Conservation (phyloP, 2,113 vertebrate species). For the Edolisoma coerulescens region DNA sequence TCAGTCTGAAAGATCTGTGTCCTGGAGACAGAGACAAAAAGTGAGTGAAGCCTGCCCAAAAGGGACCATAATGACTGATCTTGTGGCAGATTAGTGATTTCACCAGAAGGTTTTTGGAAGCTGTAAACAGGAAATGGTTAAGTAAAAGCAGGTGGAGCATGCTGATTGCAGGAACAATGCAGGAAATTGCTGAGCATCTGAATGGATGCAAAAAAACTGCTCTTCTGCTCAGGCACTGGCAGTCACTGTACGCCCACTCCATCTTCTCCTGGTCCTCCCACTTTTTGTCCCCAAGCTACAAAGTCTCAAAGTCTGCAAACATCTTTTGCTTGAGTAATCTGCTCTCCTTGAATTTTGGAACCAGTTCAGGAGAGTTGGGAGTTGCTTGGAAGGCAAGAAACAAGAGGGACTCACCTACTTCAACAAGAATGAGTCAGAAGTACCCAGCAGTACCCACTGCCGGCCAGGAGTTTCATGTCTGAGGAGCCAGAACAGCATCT, state of each 20-base stretch:
- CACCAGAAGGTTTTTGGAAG: slow-evolving; percentile 55
- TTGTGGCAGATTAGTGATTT: slow-evolving; percentile 11
- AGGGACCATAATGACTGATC: background rate
- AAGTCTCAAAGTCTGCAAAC: background rate
- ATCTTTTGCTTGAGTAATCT: slow-evolving; percentile 1
- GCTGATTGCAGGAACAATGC: slow-evolving; percentile 51
- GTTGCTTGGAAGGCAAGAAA: background rate
- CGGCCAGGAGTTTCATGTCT: background rate
- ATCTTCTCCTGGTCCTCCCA: background rate
- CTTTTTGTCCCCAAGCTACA: background rate
- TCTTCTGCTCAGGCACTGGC: slow-evolving; percentile 46
- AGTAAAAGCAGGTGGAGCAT: slow-evolving; percentile 75
- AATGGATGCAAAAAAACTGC: slow-evolving; percentile 64
- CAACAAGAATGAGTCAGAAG: background rate
- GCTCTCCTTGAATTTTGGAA: background rate
- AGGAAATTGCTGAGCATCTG: slow-evolving; percentile 76
- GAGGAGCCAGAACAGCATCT: background rate
- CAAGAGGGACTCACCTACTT: background rate
- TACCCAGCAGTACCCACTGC: background rate
- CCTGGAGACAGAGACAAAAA: background rate
- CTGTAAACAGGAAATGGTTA: slow-evolving; percentile 76
- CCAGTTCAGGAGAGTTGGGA: background rate
- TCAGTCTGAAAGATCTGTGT: background rate
- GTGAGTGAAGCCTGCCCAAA: background rate
- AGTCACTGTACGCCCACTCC: background rate